Percentiles rank a stretch among this genome's conserved stretches.
These are phyloP conservation scores for Protomyctophum bolini DNA, from an alignment of 2,113 vertebrate genomes.

Conservation along the genomic window DNA sequence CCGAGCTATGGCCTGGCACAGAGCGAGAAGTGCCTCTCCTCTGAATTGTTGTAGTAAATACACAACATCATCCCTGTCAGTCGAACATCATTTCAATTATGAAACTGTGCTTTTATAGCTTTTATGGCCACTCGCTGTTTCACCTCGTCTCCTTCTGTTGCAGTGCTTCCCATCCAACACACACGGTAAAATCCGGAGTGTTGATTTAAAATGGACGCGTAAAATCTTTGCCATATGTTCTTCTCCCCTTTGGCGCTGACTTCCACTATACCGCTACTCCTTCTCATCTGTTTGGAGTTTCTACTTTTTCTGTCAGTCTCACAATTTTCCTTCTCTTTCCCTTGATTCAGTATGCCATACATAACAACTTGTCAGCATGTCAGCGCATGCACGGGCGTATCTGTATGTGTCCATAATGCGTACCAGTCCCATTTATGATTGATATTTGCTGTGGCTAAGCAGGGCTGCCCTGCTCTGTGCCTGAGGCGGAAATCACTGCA, in stretches of 20 bases:
- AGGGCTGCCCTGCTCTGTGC: conserved; percentile 8
- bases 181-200: not conserved
- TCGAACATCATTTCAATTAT: conserved; percentile 13
- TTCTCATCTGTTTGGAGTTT: too few relatives aligned
- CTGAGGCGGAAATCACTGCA: conserved; percentile 13
- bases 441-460: not conserved
- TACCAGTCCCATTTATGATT: not conserved
- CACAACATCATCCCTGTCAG: conserved; percentile 10
- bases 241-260: not conserved
- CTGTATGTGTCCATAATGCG: not conserved
- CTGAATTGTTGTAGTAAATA: conserved; percentile 17
- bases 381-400: not conserved
- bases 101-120: conserved; percentile 16
- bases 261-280: not conserved
- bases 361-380: not conserved
- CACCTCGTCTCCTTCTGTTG: not conserved
- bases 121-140: conserved; percentile 1
- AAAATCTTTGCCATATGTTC: not conserved
- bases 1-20: not conserved
- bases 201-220: too few relatives aligned
- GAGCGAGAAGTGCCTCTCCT: not conserved
- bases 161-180: not conserved
- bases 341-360: not conserved
- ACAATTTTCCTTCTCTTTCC: not conserved
- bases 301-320: too few relatives aligned